phyloP scores from a whole-genome alignment of 2,797 vertebrate genomes.

The Peromyscus aztecus region DNA sequence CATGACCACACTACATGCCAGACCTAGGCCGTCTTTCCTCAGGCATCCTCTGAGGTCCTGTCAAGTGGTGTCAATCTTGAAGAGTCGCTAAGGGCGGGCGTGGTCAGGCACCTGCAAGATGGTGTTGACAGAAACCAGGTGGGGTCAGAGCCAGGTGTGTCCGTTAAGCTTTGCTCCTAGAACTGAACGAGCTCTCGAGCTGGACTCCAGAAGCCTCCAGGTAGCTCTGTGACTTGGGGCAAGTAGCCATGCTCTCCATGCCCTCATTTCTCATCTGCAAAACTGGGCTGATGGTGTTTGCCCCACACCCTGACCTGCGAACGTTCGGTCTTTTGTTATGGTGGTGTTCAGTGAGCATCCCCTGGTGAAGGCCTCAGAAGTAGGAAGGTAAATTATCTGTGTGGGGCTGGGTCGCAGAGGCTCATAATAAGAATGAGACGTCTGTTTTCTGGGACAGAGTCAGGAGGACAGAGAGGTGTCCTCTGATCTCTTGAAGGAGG shows the following conservation, averaged over 20 bases:
- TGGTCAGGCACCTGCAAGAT: neutral
- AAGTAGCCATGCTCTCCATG: neutral
- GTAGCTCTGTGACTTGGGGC: neutral
- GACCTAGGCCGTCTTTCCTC: neutral
- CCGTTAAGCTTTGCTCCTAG: constrained; percentile 20
- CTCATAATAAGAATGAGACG: neutral
- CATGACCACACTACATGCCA: neutral
- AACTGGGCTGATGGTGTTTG: neutral
- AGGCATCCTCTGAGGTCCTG: neutral
- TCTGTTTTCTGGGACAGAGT: constrained; percentile 33
- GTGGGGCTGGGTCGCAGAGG: too few relatives aligned
- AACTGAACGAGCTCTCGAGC: neutral
- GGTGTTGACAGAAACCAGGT: neutral
- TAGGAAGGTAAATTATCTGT: neutral
- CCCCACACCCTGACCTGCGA: neutral
- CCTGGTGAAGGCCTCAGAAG: neutral
- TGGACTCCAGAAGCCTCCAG: neutral
- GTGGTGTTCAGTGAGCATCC: neutral
- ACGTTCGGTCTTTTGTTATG: neutral
- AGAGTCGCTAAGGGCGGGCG: neutral
- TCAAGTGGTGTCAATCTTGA: neutral
- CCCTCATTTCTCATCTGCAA: neutral
- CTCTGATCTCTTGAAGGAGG: neutral
- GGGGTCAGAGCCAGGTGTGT: neutral
- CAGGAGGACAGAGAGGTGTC: neutral